A percentile compares a stretch with the other conserved stretches of the same genome.
Conservation (phyloP, 2,888 invertebrate genomes). For the Hyppa rectilinea region DNA sequence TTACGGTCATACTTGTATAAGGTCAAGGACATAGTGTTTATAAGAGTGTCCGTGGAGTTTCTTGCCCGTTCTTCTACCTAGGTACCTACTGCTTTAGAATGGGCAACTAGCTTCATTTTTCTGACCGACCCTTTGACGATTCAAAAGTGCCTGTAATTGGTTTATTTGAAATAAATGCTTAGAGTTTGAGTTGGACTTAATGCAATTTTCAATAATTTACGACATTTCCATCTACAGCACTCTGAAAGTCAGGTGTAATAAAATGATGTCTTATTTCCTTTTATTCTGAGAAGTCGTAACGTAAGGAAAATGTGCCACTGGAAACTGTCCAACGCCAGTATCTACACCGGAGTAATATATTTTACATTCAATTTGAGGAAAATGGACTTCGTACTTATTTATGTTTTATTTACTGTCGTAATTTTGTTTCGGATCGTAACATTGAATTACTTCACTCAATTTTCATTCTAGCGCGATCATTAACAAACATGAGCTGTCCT, state of each 20-base stretch:
- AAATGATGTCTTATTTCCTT: conserved; percentile 70
- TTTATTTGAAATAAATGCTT: too few relatives aligned
- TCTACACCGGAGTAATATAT: conserved; percentile 74
- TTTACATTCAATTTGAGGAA: conserved; percentile 78
- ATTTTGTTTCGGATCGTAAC: conserved; percentile 61
- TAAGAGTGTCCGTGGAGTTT: too few relatives aligned
- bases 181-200: too few relatives aligned
- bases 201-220: conserved; percentile 43
- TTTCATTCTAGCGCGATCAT: conserved; percentile 29
- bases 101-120: too few relatives aligned
- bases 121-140: too few relatives aligned
- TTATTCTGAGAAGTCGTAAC: conserved; percentile 70
- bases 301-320: conserved; percentile 75
- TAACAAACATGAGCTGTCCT: conserved; percentile 26
- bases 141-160: too few relatives aligned
- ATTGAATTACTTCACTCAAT: conserved; percentile 49
- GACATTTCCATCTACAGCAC: conserved; percentile 43
- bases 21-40: too few relatives aligned
- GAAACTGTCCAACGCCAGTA: conserved; percentile 74
- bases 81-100: too few relatives aligned
- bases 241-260: conserved; percentile 63
- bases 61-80: too few relatives aligned
- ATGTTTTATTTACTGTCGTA: conserved; percentile 69
- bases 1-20: too few relatives aligned
- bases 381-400: conserved; percentile 66